Evolutionary conservation across 2,113 vertebrate species (phyloP).

Genomic region (Papio anubis): DNA sequence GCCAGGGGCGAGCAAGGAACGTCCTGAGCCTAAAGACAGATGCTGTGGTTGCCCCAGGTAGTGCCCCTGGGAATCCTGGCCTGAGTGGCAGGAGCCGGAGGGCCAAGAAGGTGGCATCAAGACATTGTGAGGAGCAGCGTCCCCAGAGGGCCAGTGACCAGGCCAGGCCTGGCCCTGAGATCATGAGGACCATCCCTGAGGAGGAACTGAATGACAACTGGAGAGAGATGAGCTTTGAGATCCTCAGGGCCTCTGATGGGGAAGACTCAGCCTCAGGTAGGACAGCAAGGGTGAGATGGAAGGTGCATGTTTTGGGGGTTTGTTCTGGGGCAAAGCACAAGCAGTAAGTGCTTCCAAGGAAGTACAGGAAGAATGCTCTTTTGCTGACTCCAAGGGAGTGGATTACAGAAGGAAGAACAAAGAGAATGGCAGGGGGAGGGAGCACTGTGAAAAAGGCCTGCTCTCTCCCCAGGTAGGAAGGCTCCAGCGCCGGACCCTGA

Average conservation of each 20-base stretch:
- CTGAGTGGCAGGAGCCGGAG: constrained; percentile 18
- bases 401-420: background rate
- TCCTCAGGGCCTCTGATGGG: constrained; percentile 84
- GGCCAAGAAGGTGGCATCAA: constrained; percentile 51
- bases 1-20: constrained; percentile 13
- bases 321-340: background rate
- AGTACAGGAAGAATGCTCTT: background rate
- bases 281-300: background rate
- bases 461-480: constrained; percentile 27
- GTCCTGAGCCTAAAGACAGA: constrained; percentile 1
- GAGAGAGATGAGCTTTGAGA: constrained; percentile 86
- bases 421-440: background rate
- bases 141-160: background rate
- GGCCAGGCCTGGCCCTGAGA: constrained; percentile 67
- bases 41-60: background rate
- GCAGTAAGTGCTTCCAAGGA: background rate
- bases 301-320: background rate
- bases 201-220: constrained; percentile 75
- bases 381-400: background rate
- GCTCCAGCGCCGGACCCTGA: background rate
- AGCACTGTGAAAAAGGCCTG: background rate
- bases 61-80: background rate
- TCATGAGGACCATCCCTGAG: constrained; percentile 85
- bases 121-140: constrained; percentile 60
- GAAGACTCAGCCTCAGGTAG: constrained; percentile 79